A percentile compares a stretch with the other conserved stretches of the same genome.
These are phyloP conservation scores for Ypsolopha sequella DNA, from an alignment of 2,888 invertebrate species.

Conservation along the genomic window DNA sequence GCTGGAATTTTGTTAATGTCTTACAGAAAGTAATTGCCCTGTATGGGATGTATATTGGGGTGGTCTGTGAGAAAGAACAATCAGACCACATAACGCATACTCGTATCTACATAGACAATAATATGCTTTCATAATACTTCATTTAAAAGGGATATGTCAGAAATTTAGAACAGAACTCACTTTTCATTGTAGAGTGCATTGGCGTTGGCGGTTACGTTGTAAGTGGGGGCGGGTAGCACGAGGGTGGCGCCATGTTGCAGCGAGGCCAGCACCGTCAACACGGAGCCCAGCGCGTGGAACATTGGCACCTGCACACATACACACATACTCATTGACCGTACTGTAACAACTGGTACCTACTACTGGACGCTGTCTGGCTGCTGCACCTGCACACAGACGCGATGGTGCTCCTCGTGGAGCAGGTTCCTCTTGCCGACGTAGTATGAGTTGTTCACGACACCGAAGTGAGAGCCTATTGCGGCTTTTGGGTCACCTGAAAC, in stretches of 20 bases:
- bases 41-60: too few species aligned
- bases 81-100: too few species aligned
- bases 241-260: slow-evolving; percentile 73
- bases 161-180: slow-evolving; percentile 62
- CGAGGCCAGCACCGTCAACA: slow-evolving; percentile 71
- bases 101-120: too few species aligned
- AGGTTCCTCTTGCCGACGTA: slow-evolving; percentile 70
- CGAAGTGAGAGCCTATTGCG: slow-evolving; percentile 78
- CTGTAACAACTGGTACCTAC: neutral
- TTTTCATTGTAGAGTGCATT: slow-evolving; percentile 77
- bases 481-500: slow-evolving; percentile 81
- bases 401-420: slow-evolving; percentile 56
- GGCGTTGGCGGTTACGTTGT: slow-evolving; percentile 73
- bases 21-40: too few species aligned
- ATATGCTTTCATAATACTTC: too few species aligned
- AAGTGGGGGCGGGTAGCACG: slow-evolving; percentile 72
- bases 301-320: slow-evolving; percentile 72
- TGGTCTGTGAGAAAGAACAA: too few species aligned
- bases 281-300: slow-evolving; percentile 88
- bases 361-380: too few species aligned
- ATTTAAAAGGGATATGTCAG: too few species aligned
- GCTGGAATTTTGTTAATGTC: too few species aligned
- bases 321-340: slow-evolving; percentile 2
- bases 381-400: slow-evolving; percentile 60
- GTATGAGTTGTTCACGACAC: slow-evolving; percentile 83